These are phyloP conservation scores for Mesembrinibis cayennensis DNA, from an alignment of 2,113 vertebrate genomes.

Conservation along the genomic window DNA sequence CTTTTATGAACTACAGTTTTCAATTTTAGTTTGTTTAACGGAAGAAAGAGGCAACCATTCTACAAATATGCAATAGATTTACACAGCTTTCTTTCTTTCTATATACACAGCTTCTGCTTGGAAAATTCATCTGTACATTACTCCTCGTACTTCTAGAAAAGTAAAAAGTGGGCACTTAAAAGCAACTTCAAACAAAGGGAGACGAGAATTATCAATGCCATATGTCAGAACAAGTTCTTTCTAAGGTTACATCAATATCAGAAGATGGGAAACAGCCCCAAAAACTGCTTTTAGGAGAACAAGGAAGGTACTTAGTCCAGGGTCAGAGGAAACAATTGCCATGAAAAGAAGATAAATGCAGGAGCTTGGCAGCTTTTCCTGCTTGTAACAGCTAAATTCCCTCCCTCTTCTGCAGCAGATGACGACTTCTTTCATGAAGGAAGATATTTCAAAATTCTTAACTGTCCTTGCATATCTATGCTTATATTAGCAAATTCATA, in stretches of 20 bases:
- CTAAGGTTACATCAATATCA: conserved; percentile 30
- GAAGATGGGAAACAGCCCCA: conserved; percentile 32
- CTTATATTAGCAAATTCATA: neutral
- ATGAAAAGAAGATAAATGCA: neutral
- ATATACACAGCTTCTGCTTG: neutral
- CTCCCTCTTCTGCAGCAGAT: neutral
- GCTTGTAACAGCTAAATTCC: neutral
- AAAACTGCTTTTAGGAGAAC: neutral
- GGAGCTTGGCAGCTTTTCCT: neutral
- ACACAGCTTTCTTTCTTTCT: neutral
- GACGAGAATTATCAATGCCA: neutral
- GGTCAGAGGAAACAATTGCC: neutral
- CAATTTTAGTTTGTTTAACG: neutral
- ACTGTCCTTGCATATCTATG: neutral
- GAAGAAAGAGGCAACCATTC: neutral
- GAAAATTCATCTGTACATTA: neutral
- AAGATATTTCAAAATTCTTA: neutral
- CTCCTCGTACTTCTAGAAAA: neutral
- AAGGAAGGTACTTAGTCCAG: neutral
- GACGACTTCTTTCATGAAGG: neutral
- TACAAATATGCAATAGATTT: neutral
- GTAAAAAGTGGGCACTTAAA: neutral
- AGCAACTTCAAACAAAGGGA: neutral
- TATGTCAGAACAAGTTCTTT: conserved; percentile 8
- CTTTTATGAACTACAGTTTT: neutral